A percentile compares a stretch with the other conserved stretches of the same genome.
Conservation (phyloP, 2,888 invertebrate species). For the Drosophila cyrtoloma region DNA sequence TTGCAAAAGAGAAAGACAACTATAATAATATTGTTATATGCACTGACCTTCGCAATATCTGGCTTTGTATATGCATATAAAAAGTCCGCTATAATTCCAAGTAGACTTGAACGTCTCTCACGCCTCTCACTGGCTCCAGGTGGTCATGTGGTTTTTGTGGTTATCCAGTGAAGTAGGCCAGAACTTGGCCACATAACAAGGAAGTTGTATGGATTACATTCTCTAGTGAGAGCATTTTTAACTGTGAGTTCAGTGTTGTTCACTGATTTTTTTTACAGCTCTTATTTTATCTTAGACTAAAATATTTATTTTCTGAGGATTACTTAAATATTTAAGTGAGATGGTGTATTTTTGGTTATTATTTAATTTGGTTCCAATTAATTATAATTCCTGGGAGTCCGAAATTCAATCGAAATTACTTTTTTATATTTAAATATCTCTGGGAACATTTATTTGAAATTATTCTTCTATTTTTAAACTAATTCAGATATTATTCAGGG, state of each 20-base stretch:
- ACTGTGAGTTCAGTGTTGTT: not conserved
- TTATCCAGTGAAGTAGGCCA: conserved; percentile 41
- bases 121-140: conserved; percentile 40
- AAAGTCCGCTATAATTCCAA: conserved; percentile 49
- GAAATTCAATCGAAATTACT: too few relatives aligned
- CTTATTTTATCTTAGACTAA: not conserved
- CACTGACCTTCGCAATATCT: conserved; percentile 59
- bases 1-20: conserved; percentile 19
- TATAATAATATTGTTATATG: conserved; percentile 10
- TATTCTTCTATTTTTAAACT: not conserved
- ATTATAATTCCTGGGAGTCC: not conserved
- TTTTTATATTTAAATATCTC: not conserved
- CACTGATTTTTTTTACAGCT: not conserved
- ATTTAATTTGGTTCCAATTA: not conserved
- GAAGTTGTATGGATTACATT: conserved; percentile 33
- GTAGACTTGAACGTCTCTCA: conserved; percentile 58
- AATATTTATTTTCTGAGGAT: too few relatives aligned
- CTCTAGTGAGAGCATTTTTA: not conserved
- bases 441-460: not conserved
- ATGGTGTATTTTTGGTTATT: not conserved
- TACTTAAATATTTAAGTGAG: not conserved
- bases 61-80: conserved; percentile 22
- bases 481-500: not conserved
- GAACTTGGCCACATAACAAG: conserved; percentile 23
- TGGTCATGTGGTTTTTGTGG: conserved; percentile 58